Base-by-base conservation (phyloP, 2,113 vertebrate species). In the Ciconia stormi region DNA sequence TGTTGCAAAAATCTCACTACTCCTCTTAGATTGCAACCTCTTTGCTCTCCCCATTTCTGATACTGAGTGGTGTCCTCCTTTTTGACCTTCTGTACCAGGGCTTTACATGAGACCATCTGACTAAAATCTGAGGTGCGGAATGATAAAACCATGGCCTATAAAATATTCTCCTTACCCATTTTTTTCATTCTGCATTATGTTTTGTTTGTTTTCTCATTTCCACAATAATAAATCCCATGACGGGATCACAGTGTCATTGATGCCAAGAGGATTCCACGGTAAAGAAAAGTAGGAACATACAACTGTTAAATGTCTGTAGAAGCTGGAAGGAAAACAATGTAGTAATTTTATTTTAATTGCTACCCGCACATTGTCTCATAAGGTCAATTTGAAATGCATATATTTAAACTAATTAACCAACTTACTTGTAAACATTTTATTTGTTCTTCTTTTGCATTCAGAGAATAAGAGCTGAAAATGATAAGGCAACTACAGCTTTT, bases 371-470 rank as follows among this genome's bases (percentile, higher is more conserved):
- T 87, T 87, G 66, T 79, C 65, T 95, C 16, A 11, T 79, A 79
- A 91, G 87, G 91, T 95, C 94, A 96, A 85, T 93, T 82, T 79
- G 70, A 85, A 90, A 95, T 77, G 65, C 77, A 73, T 91, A 69
- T 76, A 87, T 95, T 95, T 95, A 78, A 93, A 84, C 77, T 96
- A 94, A 96, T 96, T 96, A 96, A 83, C 70, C 52, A 93, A 69
- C 32, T 80, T 44, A 36, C 55, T 91, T 95, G 77, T 89, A 93
- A 92, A 93, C 14, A 47, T 19, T 73, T 34, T 56, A 61, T 89
- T 96, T 95, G 85, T 59, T 89, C 23, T 89, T 84, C 34, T 88
- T 61, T 26, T 79, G 70, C 38, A 46, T 74, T 76, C 42, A 83
- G 38, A 95, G 22, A 94, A 26, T 34, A 76, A 82, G 36, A 92